Evolutionary conservation across 2,888 invertebrate genomes (phyloP).

Genomic region (Cosmorhoe ocellata): DNA sequence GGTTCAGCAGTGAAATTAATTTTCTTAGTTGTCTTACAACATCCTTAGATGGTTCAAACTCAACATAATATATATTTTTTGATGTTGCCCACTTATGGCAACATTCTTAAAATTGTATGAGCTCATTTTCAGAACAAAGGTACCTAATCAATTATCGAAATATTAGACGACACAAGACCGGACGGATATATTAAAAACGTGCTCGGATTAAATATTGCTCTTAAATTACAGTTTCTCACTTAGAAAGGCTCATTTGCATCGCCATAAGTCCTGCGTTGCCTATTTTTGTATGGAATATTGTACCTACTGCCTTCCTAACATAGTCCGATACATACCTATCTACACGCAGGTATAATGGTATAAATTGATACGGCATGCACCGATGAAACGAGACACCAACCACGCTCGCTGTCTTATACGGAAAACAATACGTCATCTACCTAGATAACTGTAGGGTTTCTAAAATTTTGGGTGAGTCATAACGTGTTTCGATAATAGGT

Average conservation of each 20-base stretch:
- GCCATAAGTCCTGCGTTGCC: not conserved
- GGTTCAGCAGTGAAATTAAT: too few relatives aligned
- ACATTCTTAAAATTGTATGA: too few relatives aligned
- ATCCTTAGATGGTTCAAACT: too few relatives aligned
- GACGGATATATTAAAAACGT: conserved; percentile 29
- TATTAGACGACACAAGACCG: conserved; percentile 19
- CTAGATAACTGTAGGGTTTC: conserved; percentile 49
- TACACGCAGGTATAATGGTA: conserved; percentile 13
- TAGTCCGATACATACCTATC: not conserved
- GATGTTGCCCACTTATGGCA: too few relatives aligned
- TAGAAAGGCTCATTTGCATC: not conserved
- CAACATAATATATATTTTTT: too few relatives aligned
- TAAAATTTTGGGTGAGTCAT: conserved; percentile 28
- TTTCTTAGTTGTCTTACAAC: too few relatives aligned
- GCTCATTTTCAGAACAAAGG: conserved; percentile 12
- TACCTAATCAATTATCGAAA: conserved; percentile 7
- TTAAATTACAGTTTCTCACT: conserved; percentile 15
- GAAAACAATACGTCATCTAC: conserved; percentile 49
- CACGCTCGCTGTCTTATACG: conserved; percentile 41
- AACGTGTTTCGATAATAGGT: too few relatives aligned
- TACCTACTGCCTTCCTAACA: not conserved
- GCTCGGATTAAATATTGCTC: conserved; percentile 31
- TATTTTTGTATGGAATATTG: not conserved
- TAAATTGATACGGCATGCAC: conserved; percentile 47
- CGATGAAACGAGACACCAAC: conserved; percentile 50